Evolutionary conservation across 2,797 vertebrate genomes (phyloP).

Genomic region (Apodemus agrarius): DNA sequence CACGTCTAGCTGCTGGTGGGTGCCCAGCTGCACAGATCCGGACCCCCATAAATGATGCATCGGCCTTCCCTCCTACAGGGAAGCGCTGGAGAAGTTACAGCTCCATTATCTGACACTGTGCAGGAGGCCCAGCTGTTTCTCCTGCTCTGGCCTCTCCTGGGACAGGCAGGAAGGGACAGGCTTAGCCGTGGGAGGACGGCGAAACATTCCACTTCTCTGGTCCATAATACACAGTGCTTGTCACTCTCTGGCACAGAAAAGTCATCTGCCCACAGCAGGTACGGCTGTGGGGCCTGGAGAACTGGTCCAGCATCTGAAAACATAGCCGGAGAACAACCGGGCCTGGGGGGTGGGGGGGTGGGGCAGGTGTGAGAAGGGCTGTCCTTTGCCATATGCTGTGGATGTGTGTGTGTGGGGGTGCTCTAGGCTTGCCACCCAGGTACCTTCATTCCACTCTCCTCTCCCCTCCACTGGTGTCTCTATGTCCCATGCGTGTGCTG

Average conservation of each 20-base stretch:
- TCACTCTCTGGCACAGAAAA: neutral
- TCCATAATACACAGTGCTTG: neutral
- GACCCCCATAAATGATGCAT: constrained; percentile 89
- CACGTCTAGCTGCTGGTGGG: constrained; percentile 57
- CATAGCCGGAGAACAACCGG: neutral
- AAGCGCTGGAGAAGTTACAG: constrained; percentile 75
- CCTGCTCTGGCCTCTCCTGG: constrained; percentile 58
- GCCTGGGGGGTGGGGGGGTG: rapidly evolving
- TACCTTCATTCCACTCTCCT: neutral
- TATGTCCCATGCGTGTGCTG: rapidly evolving
- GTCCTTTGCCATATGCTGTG: neutral
- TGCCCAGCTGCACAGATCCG: constrained; percentile 85
- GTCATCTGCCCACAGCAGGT: constrained; percentile 36
- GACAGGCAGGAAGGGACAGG: neutral
- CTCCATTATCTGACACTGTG: constrained; percentile 82
- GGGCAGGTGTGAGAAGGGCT: neutral
- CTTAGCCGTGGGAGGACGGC: constrained; percentile 32
- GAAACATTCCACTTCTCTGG: neutral
- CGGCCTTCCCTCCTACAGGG: constrained; percentile 86
- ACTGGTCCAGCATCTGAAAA: neutral
- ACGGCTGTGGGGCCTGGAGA: neutral
- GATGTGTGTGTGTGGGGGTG: neutral
- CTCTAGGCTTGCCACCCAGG: neutral
- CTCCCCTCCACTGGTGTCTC: neutral
- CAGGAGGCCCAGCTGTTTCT: constrained; percentile 83